Percentiles rank a stretch among this genome's conserved stretches.
Conservation (phyloP, 2,113 vertebrate genomes). For the Lepus timidus region DNA sequence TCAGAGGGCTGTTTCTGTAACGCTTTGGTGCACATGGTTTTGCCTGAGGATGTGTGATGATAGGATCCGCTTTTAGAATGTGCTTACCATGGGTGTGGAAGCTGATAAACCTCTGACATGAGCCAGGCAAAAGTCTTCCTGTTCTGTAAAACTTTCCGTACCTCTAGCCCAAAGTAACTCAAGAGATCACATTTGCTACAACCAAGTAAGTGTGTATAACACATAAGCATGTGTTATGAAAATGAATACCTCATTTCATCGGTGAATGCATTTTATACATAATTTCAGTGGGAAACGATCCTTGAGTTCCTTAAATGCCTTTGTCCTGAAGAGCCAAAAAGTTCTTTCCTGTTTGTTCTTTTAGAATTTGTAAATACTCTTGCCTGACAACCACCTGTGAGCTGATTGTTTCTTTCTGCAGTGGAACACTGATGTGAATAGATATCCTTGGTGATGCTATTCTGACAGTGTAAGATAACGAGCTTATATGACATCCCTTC, state of each 20-base stretch:
- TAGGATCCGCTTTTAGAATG: constrained; percentile 66
- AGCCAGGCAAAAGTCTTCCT: constrained; percentile 29
- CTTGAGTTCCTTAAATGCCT: constrained; percentile 50
- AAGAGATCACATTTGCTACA: background rate
- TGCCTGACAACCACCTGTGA: constrained; percentile 39
- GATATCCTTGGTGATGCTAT: constrained; percentile 40
- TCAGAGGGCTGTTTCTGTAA: constrained; percentile 63
- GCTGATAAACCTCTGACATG: constrained; percentile 31
- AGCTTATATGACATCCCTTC: background rate
- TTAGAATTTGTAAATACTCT: background rate
- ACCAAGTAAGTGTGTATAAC: constrained; percentile 23
- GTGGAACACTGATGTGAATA: constrained; percentile 35
- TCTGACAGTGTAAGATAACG: constrained; percentile 30
- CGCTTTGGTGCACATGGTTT: constrained; percentile 55
- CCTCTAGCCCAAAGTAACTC: background rate
- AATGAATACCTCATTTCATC: constrained; percentile 38
- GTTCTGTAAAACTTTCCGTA: constrained; percentile 35
- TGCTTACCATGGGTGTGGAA: constrained; percentile 53
- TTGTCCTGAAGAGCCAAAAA: constrained; percentile 12
- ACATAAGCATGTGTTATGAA: background rate
- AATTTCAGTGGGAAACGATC: constrained; percentile 41
- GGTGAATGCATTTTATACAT: constrained; percentile 37
- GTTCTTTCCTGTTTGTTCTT: constrained; percentile 44
- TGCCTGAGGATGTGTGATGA: constrained; percentile 1
- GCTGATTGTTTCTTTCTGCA: constrained; percentile 29